Conservation (phyloP, 2,888 invertebrate genomes). For the Allolobophora icterica region DNA sequence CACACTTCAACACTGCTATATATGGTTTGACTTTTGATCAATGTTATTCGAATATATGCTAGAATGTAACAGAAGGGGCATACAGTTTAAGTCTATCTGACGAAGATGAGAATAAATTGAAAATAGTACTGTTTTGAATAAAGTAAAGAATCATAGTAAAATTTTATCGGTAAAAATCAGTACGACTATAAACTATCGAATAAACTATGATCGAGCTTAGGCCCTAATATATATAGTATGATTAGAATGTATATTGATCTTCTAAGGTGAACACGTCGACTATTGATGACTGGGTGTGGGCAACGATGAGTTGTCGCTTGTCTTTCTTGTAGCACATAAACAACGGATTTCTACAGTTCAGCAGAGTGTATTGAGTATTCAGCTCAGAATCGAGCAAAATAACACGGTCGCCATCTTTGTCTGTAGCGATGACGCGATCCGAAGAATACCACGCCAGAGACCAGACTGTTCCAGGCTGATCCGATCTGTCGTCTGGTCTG, state of each 20-base stretch:
- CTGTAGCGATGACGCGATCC: not conserved
- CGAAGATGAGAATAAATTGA: not conserved
- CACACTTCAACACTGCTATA: too few relatives aligned
- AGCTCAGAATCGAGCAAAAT: not conserved
- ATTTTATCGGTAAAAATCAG: too few relatives aligned
- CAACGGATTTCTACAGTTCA: not conserved
- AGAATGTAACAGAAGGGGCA: too few relatives aligned
- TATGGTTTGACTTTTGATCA: too few relatives aligned
- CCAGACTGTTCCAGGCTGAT: not conserved
- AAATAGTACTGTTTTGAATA: not conserved
- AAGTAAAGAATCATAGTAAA: too few relatives aligned
- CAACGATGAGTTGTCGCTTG: not conserved
- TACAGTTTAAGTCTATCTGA: too few relatives aligned
- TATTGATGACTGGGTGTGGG: not conserved
- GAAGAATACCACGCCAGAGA: not conserved
- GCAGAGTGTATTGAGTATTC: not conserved
- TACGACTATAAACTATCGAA: not conserved
- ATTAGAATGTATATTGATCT: not conserved
- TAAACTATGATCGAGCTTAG: not conserved
- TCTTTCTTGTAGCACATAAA: conserved; percentile 17
- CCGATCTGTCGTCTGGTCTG: not conserved
- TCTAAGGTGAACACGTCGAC: not conserved
- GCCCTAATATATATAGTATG: not conserved
- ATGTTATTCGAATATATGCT: too few relatives aligned
- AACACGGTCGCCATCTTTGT: not conserved